Evolutionary conservation across 2,888 invertebrate species (phyloP).

Genomic region (Chelonus formosanus): DNA sequence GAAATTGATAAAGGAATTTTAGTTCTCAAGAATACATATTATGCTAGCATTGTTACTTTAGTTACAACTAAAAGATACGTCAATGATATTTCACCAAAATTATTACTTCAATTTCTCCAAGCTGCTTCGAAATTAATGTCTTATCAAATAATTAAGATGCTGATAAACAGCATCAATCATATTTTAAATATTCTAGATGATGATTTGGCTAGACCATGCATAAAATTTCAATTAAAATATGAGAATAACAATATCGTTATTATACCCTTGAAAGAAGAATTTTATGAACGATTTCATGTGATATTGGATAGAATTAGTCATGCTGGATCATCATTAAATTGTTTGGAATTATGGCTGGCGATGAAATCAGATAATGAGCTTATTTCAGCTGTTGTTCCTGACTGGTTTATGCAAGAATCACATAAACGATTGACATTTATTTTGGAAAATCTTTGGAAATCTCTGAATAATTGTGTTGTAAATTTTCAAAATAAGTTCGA

Average conservation of each 20-base stretch:
- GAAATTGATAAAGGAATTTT: constrained; percentile 48
- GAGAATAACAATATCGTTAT: constrained; percentile 48
- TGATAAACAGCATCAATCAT: constrained; percentile 51
- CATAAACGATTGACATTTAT: constrained; percentile 67
- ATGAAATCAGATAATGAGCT: constrained; percentile 46
- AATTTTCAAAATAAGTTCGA: constrained; percentile 69
- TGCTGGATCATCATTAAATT: constrained; percentile 49
- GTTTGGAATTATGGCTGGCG: constrained; percentile 55
- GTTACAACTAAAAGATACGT: constrained; percentile 50
- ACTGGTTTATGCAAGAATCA: constrained; percentile 64
- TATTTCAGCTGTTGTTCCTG: constrained; percentile 46
- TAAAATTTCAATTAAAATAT: constrained; percentile 49
- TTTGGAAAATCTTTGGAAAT: constrained; percentile 68
- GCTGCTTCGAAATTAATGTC: constrained; percentile 50
- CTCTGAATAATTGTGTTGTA: constrained; percentile 69
- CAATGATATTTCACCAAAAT: constrained; percentile 43
- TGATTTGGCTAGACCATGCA: constrained; percentile 44
- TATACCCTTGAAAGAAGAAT: constrained; percentile 46
- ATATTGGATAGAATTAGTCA: constrained; percentile 52
- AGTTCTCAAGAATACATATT: constrained; percentile 46
- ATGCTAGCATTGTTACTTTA: constrained; percentile 49
- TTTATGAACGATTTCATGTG: constrained; percentile 47
- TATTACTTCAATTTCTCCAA: constrained; percentile 45
- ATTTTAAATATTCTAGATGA: constrained; percentile 48
- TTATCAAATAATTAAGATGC: constrained; percentile 49